Base-by-base conservation (phyloP, 2,797 vertebrate genomes). In the Ceryle rudis region DNA sequence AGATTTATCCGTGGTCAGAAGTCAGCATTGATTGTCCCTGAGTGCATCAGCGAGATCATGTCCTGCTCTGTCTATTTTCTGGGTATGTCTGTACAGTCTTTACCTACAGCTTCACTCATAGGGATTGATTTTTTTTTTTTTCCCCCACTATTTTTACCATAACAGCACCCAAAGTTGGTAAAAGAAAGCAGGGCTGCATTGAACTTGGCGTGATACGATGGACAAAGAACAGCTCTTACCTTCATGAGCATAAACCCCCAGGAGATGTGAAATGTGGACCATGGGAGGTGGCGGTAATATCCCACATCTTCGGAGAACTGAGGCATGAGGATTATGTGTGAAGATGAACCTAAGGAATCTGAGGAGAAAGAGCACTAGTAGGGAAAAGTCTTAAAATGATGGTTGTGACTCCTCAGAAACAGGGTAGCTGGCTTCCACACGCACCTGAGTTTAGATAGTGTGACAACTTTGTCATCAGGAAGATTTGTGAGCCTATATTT, bases 341-440 rank as follows among this genome's bases (percentile, higher is more conserved):
- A 35, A n/a, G 35, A 49, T 1, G 8, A 1, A 2, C 25, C 39
- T 61, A 9, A 62, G 29, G 25, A 54, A 7, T 35, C 31, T 22
- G 58, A 26, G 42, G 28, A 16, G 26, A 51, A 69, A 37, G 8
- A n/a, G 21, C 12, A 5, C 18, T 4, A 6, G 10, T 4, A 39
- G 33, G 20, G 54, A 54, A 77, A 46, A 60, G 14, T 31, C 35
- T 64, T 89, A 55, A 70, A 89, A 41, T 3, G 0, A 5, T 2
- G 26, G 3, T 9, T 19, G 21, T 11, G 25, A 23, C 13, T 17
- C 31, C 17, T 69, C 28, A 49, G 46, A 37, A 82, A 21, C 4
- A 16, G 12, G 3, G 3, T 15, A 9, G 8, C 14, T 12, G 2
- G 5, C 9, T n/a, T 17, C 11, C n/a, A 2, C 26, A 29, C 18